A percentile compares a stretch with the other conserved stretches of the same genome.
Conservation (phyloP, 2,888 invertebrate species). For the Brachyptera putata region DNA sequence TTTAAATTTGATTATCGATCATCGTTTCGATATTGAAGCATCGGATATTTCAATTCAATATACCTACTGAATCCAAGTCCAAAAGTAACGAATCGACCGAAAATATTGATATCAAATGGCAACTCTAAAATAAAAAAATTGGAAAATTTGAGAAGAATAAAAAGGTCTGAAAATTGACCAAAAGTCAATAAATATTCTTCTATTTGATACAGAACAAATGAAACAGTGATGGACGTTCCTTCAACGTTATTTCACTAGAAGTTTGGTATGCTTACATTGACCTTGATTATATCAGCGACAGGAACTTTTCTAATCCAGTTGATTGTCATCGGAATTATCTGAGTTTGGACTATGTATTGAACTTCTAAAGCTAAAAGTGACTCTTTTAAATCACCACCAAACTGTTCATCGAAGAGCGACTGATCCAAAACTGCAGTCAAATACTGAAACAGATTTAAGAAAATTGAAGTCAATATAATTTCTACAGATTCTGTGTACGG, state of each 20-base stretch:
- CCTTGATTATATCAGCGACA: conserved; percentile 27
- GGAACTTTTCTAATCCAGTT: conserved; percentile 36
- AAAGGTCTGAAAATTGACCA: too few species aligned
- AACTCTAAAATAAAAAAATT: too few species aligned
- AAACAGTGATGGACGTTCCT: not conserved
- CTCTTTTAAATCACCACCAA: conserved; percentile 35
- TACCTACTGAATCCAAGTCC: too few species aligned
- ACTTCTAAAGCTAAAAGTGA: conserved; percentile 35
- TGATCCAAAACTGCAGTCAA: conserved; percentile 48
- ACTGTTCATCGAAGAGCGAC: conserved; percentile 42
- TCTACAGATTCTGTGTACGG: not conserved
- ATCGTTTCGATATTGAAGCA: too few species aligned
- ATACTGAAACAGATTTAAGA: conserved; percentile 41
- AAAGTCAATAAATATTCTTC: too few species aligned
- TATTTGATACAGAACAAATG: too few species aligned
- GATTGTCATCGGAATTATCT: conserved; percentile 33
- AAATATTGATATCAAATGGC: too few species aligned
- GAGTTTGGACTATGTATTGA: conserved; percentile 33
- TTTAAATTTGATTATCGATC: too few species aligned
- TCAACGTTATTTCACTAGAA: not conserved
- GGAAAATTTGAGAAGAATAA: too few species aligned
- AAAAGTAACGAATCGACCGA: too few species aligned
- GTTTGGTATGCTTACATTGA: conserved; percentile 12
- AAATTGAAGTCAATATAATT: not conserved
- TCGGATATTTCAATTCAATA: too few species aligned